A percentile compares a stretch with the other conserved stretches of the same genome.
These are phyloP conservation scores for Calameuta pallipes DNA, from an alignment of 2,888 invertebrate species.

Conservation along the genomic window DNA sequence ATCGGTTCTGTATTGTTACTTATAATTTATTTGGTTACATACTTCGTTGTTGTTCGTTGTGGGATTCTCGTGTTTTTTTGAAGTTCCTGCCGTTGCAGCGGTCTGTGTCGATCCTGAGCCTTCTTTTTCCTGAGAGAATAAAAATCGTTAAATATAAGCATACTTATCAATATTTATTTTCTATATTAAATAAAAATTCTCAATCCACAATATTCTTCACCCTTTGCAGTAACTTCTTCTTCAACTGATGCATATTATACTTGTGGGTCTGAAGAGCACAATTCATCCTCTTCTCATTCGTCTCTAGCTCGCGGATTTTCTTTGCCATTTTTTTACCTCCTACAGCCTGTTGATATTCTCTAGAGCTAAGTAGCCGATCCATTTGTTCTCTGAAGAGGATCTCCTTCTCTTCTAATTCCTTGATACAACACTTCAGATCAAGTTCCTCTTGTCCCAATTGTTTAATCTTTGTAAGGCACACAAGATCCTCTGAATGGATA, in stretches of 20 bases:
- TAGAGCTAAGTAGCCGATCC: constrained; percentile 40
- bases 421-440: constrained; percentile 47
- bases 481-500: constrained; percentile 52
- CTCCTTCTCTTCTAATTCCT: constrained; percentile 51
- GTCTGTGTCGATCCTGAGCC: background rate
- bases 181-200: background rate
- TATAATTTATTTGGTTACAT: background rate
- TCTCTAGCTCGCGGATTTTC: constrained; percentile 18
- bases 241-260: constrained; percentile 23
- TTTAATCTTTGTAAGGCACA: constrained; percentile 50
- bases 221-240: constrained; percentile 26
- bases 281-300: constrained; percentile 22
- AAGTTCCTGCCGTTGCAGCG: background rate
- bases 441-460: constrained; percentile 51
- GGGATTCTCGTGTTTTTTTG: background rate
- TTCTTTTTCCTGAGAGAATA: background rate
- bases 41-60: background rate
- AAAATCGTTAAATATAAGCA: background rate
- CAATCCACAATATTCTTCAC: constrained; percentile 23
- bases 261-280: constrained; percentile 25
- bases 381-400: constrained; percentile 45
- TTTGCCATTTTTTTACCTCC: constrained; percentile 27
- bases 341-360: constrained; percentile 26
- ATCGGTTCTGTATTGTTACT: background rate
- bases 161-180: background rate